Evolutionary conservation across 2,888 invertebrate genomes (phyloP).

Genomic region (Yponomeuta cagnagella): DNA sequence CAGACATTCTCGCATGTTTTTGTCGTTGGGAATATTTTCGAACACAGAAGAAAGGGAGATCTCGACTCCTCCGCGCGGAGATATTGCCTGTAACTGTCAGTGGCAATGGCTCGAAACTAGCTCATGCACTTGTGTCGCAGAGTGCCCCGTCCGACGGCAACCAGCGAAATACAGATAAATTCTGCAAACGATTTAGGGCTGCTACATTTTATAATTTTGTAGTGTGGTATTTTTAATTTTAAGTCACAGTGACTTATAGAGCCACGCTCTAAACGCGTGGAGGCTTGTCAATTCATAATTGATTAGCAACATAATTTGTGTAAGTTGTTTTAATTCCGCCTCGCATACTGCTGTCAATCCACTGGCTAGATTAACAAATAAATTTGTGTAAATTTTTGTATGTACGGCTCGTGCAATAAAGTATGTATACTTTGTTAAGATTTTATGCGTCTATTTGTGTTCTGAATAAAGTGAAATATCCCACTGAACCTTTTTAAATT

Average conservation of each 20-base stretch:
- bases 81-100: slow-evolving; percentile 69
- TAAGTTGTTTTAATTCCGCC: too few species aligned
- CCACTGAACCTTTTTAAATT: too few species aligned
- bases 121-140: slow-evolving; percentile 49
- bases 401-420: too few species aligned
- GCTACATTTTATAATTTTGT: background rate
- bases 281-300: too few species aligned
- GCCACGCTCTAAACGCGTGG: too few species aligned
- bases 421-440: too few species aligned
- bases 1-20: background rate
- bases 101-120: slow-evolving; percentile 50
- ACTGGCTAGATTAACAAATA: too few species aligned
- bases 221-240: background rate
- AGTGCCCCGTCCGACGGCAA: slow-evolving; percentile 22
- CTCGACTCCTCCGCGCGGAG: slow-evolving; percentile 56
- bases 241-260: background rate
- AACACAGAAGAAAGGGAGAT: slow-evolving; percentile 40
- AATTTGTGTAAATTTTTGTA: too few species aligned
- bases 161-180: slow-evolving; percentile 6
- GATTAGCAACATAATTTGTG: too few species aligned
- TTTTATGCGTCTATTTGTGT: too few species aligned
- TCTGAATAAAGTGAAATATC: too few species aligned
- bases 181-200: background rate
- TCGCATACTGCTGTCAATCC: too few species aligned
- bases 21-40: slow-evolving; percentile 44